Evolutionary conservation across 2,113 vertebrate species (phyloP).

Genomic region (Corynorhinus townsendii): DNA sequence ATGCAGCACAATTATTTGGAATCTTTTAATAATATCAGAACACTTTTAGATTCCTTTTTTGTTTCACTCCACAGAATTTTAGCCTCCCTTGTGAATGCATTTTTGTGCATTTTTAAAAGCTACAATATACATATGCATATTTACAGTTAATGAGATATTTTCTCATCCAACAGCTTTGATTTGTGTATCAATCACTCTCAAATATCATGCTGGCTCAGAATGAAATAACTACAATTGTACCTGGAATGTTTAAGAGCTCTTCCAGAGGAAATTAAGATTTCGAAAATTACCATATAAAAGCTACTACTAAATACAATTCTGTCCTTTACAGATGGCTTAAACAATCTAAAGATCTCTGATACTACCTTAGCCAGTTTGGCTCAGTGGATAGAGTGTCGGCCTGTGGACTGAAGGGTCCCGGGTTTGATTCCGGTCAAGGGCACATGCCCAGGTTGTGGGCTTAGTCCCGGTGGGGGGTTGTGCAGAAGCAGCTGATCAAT

Average conservation of each 20-base stretch:
- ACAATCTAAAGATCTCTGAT: not conserved
- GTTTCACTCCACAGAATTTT: not conserved
- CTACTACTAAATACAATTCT: not conserved
- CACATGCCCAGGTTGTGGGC: too few species aligned
- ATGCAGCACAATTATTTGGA: not conserved
- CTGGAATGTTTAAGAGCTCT: not conserved
- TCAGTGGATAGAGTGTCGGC: too few species aligned
- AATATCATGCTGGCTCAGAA: not conserved
- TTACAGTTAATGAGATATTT: conserved; percentile 10
- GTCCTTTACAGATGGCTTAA: not conserved
- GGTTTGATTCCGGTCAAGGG: too few species aligned
- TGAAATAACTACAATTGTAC: not conserved
- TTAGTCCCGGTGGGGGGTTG: too few species aligned
- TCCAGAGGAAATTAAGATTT: not conserved
- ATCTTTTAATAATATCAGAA: not conserved
- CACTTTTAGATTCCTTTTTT: not conserved
- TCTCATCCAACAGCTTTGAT: not conserved
- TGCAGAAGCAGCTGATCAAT: too few species aligned
- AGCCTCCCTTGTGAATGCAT: not conserved
- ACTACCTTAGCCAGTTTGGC: not conserved
- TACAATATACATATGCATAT: not conserved
- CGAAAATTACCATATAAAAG: not conserved
- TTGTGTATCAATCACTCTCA: not conserved
- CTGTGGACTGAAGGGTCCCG: too few species aligned
- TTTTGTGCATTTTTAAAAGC: not conserved